Base-by-base conservation (phyloP, 1,140 invertebrate genomes). In the Ephestia elutella region DNA sequence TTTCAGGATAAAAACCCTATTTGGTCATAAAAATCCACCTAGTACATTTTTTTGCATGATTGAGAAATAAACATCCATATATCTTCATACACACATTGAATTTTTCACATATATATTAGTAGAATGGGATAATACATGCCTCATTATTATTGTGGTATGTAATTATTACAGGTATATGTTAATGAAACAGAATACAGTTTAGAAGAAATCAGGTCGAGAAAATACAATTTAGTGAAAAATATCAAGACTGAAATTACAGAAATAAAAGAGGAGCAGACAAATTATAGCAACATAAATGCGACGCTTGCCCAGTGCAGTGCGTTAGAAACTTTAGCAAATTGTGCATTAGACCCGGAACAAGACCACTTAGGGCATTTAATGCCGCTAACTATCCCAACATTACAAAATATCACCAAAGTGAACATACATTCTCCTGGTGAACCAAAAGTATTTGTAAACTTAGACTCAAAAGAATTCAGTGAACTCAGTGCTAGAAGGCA, bases 201-300 rank as follows among this genome's bases (percentile, higher is more conserved):
- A 84, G 93, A 94, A 82, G 92, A 94, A 88, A 91, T 93, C 58
- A 89, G 89, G 74, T 89, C 91, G 56, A 80, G 86, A 76, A 89
- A 82, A 70, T 87, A 84, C 60, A 80, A 82, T 63, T 60, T 85
- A 72, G 63, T 80, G 64, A 44, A 44, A 44, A 15, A 2, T 44
- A 55, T 49, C 10, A 81, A 82, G 68, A 63, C 67, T 65, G 76
- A 75, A 71, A 68, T 64, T 57, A 49, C 64, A 59, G 71, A 78
- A 65, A 62, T 56, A 49, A 58, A 64, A 56, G 61, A 77, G 44
- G 60, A 63, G 49, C 70, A 66, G 56, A 70, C 73, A 59, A 74
- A 65, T 51, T 73, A 68, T 71, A 73, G 73, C 56, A 81, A 79
- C 65, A 79, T 82, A 32, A 85, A 86, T 62, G 81, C 84, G 66